A percentile compares a stretch with the other conserved stretches of the same genome.
Evolutionary conservation across 1,140 invertebrate genomes (phyloP).

Genomic region (Magallana angulata): DNA sequence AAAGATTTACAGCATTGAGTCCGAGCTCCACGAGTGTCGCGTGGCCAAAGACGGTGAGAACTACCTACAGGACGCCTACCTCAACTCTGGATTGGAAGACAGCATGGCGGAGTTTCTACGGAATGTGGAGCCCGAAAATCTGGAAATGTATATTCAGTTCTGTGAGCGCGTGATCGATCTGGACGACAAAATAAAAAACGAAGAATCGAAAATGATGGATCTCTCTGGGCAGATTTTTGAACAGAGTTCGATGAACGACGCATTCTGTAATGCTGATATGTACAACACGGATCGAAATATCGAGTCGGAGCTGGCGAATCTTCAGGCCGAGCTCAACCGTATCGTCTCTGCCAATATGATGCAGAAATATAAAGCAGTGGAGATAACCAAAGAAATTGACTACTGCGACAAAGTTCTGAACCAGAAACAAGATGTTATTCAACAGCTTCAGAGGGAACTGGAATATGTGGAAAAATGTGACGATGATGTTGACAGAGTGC

Average conservation of each 20-base stretch:
- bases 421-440: slow-evolving; percentile 83
- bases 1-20: slow-evolving; percentile 88
- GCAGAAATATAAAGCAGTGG: slow-evolving; percentile 84
- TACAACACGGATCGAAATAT: slow-evolving; percentile 80
- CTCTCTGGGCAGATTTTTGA: slow-evolving; percentile 62
- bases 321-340: slow-evolving; percentile 73
- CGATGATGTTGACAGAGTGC: not conserved
- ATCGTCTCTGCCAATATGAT: slow-evolving; percentile 78
- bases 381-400: slow-evolving; percentile 83
- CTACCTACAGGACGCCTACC: slow-evolving; percentile 89
- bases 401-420: slow-evolving; percentile 84
- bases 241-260: slow-evolving; percentile 49
- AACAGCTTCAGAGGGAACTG: slow-evolving; percentile 84
- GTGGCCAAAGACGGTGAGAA: slow-evolving; percentile 88
- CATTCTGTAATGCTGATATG: slow-evolving; percentile 40
- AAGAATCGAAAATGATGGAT: slow-evolving; percentile 79
- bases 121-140: slow-evolving; percentile 62
- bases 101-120: slow-evolving; percentile 66
- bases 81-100: slow-evolving; percentile 80
- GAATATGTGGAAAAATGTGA: slow-evolving; percentile 82
- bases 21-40: slow-evolving; percentile 85
- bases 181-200: slow-evolving; percentile 86
- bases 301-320: slow-evolving; percentile 82
- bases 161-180: slow-evolving; percentile 86
- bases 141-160: slow-evolving; percentile 82